These are phyloP conservation scores for Pelmatolapia mariae DNA, from an alignment of 2,113 vertebrate species.

Conservation along the genomic window DNA sequence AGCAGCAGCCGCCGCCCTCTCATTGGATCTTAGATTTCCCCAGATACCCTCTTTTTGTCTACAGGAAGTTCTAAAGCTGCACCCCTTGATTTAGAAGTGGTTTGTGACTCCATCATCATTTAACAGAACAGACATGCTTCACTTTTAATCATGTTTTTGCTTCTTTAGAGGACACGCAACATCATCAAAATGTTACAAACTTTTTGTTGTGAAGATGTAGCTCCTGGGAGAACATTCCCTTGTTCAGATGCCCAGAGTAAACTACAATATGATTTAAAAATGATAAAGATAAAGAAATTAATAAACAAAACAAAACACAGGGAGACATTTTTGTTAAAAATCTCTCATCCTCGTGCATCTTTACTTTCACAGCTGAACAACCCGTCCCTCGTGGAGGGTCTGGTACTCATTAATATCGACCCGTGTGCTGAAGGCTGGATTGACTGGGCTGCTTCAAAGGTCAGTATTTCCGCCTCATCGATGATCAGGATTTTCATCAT, in stretches of 20 bases:
- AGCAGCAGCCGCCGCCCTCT: neutral
- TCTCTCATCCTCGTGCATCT: neutral
- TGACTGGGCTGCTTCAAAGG: constrained; percentile 97
- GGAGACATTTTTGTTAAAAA: neutral
- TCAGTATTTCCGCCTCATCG: constrained; percentile 21
- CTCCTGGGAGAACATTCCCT: neutral
- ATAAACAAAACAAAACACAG: neutral
- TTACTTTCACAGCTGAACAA: constrained; percentile 79
- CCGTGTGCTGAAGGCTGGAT: constrained; percentile 97
- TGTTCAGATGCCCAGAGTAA: neutral
- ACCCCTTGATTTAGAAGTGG: neutral
- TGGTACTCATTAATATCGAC: constrained; percentile 92
- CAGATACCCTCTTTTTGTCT: neutral
- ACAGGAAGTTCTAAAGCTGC: neutral
- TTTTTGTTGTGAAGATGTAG: neutral
- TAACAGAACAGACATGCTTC: neutral
- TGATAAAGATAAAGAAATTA: neutral
- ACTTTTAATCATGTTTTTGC: neutral
- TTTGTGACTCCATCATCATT: neutral
- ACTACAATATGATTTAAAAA: neutral
- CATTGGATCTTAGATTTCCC: constrained; percentile 10
- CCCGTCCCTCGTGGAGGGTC: constrained; percentile 87
- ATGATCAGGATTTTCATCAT: neutral
- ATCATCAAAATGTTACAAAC: neutral
- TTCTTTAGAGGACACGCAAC: neutral